phyloP scores from a whole-genome alignment of 1,140 invertebrate species.

The Drosophila navojoa region DNA sequence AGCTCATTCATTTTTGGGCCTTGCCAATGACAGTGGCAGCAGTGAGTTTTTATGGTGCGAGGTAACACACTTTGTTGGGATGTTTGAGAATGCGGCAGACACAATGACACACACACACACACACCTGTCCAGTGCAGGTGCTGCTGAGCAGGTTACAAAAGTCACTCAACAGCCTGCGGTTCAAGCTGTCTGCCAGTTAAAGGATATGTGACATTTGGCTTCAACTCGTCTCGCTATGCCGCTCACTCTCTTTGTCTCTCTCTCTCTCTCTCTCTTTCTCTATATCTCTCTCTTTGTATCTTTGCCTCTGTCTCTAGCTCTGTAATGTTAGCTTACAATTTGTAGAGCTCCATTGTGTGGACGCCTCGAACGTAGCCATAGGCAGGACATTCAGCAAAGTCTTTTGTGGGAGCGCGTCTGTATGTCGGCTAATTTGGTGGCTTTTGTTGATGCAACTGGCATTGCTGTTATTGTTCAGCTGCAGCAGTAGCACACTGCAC shows the following conservation, averaged over 20 bases:
- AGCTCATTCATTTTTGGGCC: not conserved
- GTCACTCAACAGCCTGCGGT: constrained; percentile 12
- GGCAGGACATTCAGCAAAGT: constrained; percentile 11
- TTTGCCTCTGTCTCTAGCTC: not conserved
- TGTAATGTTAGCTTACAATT: constrained; percentile 53
- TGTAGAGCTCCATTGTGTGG: constrained; percentile 54
- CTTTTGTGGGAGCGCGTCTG: constrained; percentile 41
- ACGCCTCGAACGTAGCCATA: constrained; percentile 10
- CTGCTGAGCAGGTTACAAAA: constrained; percentile 36
- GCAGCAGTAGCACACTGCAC: constrained; percentile 3
- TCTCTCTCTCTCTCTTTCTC: not conserved
- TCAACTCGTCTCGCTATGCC: not conserved
- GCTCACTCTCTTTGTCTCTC: not conserved
- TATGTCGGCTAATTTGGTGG: constrained; percentile 75
- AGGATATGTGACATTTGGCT: not conserved
- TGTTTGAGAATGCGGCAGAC: not conserved
- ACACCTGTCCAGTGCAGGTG: not conserved
- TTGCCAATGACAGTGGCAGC: not conserved
- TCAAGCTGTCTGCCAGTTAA: constrained; percentile 16
- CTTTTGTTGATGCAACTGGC: constrained; percentile 63
- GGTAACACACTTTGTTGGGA: not conserved
- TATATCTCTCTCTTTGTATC: not conserved
- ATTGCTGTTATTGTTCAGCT: constrained; percentile 39
- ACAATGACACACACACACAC: not conserved
- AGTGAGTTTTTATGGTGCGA: not conserved